Base-by-base conservation (phyloP, 1,140 invertebrate species). In the Ptiloglossa arizonensis region DNA sequence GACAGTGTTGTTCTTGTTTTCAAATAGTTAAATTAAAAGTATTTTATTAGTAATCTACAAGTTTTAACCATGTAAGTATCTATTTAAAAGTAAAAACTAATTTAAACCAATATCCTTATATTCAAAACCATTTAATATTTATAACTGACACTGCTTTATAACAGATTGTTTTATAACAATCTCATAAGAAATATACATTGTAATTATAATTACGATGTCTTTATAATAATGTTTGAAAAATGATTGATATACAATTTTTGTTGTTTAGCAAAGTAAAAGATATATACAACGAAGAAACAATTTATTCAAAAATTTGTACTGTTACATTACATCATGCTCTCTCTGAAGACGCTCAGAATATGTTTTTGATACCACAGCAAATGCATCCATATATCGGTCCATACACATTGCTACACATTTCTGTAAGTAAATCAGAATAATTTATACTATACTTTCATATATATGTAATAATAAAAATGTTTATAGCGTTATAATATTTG, bases 391-490 rank as follows among this genome's bases (percentile, higher is more conserved):
- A 93, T 98, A 99, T 84, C 98, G 94, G 91, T 99, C 98, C 97
- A 98, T 98, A 91, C 98, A 99, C 97, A 99, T 98, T 17, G 97
- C 97, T 81, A 99, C 94, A 92, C 98, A 99, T 96, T 99, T 99
- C 95, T 97, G 93, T 64, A 94, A 95, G 88, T 78, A 89, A 89
- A 77, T 64, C 19, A 75, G 67, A 69, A 41, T 59, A 9, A 60
- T n/a, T 57, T 57, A 75, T 9, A 27, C n/a, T 24, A 15, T 9
- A 9, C 4, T 46, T 17, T 46, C 1, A 52, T 19, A 54, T 38
- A 48, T 5, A n/a, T n/a, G n/a, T 27, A 13, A 27, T 19, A 54
- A 27, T 11, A 24, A 38, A 38, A 38, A 44, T 1, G 17, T n/a
- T 48, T 19, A 11, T n/a, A 32, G 4, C 29, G n/a, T 32, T 32